Evolutionary conservation across 2,113 vertebrate genomes (phyloP).

Genomic region (Varanus salvator): DNA sequence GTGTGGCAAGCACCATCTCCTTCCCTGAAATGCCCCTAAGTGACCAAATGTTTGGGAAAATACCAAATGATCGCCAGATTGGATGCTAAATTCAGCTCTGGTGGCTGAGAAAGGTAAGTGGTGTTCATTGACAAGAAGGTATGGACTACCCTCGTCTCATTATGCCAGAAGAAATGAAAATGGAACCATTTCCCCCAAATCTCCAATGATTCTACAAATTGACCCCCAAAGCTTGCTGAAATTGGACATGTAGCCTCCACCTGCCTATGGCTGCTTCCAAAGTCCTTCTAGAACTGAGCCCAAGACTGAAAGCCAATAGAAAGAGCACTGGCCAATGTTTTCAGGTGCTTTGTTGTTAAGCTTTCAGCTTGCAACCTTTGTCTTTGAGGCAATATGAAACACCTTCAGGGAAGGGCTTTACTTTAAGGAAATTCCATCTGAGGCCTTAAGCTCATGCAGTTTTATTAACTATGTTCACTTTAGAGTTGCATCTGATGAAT

Average conservation of each 20-base stretch:
- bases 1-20: not conserved
- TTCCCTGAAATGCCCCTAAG: not conserved
- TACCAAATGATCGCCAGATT: not conserved
- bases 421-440: constrained; percentile 65
- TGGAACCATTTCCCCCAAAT: no score
- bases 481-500: constrained; percentile 65
- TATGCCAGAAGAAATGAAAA: not conserved
- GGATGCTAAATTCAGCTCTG: not conserved
- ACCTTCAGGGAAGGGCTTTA: constrained; percentile 71
- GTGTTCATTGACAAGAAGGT: not conserved
- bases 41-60: not conserved
- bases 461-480: constrained; percentile 71
- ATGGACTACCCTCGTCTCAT: not conserved
- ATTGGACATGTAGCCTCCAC: no score
- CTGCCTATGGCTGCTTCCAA: not conserved
- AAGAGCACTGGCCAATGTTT: constrained; percentile 68
- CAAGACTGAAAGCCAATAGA: constrained; percentile 47
- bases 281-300: not conserved
- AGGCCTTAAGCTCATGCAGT: constrained; percentile 65
- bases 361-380: constrained; percentile 67
- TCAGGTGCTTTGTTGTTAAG: constrained; percentile 56
- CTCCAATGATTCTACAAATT: not conserved
- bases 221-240: not conserved
- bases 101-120: not conserved
- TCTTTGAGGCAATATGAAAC: constrained; percentile 74